Evolutionary conservation across 2,797 vertebrate genomes (phyloP).

Genomic region (Pseudochirops corinnae): DNA sequence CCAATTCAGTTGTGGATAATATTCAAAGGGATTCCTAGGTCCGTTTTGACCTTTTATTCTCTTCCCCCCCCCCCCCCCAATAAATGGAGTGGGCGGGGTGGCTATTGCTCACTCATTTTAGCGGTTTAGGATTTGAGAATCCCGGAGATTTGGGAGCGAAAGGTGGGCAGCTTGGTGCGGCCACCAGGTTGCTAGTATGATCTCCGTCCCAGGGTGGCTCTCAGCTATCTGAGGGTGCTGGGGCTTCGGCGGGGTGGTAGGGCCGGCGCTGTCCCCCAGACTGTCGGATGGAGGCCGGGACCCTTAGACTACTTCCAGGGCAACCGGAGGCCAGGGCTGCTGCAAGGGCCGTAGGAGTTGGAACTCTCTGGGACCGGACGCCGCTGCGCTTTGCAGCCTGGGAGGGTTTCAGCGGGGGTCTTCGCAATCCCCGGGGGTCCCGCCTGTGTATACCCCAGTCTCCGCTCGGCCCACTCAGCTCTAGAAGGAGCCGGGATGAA

Average conservation of each 20-base stretch:
- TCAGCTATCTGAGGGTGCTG: not conserved
- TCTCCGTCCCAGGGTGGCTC: not conserved
- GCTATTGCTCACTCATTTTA: not conserved
- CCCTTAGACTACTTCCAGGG: not conserved
- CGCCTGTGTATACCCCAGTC: slow-evolving; percentile 33
- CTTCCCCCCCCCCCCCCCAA: not conserved
- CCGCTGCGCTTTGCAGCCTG: not conserved
- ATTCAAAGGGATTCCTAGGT: not conserved
- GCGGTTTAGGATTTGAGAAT: not conserved
- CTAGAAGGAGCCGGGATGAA: slow-evolving; percentile 76
- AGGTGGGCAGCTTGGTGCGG: not conserved
- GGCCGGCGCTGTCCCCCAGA: not conserved
- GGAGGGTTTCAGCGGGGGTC: not conserved
- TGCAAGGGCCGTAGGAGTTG: not conserved
- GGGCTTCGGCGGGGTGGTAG: not conserved
- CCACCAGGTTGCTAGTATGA: not conserved
- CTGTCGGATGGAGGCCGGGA: not conserved
- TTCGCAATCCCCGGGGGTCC: not conserved
- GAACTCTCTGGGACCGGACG: not conserved
- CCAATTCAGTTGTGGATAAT: not conserved
- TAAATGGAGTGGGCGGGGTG: not conserved
- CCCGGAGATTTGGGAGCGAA: not conserved
- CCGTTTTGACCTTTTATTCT: not conserved
- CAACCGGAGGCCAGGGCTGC: not conserved
- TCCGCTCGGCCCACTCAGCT: slow-evolving; percentile 47